phyloP scores from a whole-genome alignment of 1,140 invertebrate genomes.

The Dinothrombium tinctorium region DNA sequence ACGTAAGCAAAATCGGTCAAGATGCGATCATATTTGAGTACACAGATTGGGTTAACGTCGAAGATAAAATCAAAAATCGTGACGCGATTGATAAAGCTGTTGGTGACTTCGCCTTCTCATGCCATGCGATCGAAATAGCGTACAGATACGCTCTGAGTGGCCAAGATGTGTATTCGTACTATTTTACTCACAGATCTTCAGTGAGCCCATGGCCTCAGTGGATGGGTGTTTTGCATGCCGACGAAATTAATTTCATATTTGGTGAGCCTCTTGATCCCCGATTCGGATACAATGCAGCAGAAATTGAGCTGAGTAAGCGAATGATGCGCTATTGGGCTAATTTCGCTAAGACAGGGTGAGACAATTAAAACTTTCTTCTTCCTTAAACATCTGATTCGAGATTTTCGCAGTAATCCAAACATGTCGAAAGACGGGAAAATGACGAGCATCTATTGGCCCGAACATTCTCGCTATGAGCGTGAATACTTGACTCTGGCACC shows the following conservation, averaged over 20 bases:
- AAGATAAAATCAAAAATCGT: constrained; percentile 55
- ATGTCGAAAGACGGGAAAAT: too few species aligned
- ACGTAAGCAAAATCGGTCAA: too few species aligned
- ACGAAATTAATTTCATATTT: constrained; percentile 85
- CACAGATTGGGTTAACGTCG: constrained; percentile 66
- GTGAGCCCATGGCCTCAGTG: constrained; percentile 76
- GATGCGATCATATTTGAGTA: constrained; percentile 61
- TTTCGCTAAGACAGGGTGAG: constrained; percentile 76
- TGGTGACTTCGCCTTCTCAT: constrained; percentile 91
- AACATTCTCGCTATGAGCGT: constrained; percentile 49
- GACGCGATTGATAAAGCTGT: constrained; percentile 75
- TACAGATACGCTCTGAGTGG: constrained; percentile 60
- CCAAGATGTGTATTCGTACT: constrained; percentile 81
- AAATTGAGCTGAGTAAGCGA: constrained; percentile 49
- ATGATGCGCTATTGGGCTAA: constrained; percentile 91
- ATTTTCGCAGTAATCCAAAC: too few species aligned
- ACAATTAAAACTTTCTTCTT: constrained; percentile 6
- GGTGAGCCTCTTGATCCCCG: constrained; percentile 62
- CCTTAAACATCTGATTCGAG: not conserved
- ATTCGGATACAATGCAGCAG: constrained; percentile 48
- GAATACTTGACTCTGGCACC: constrained; percentile 62
- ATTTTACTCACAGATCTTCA: constrained; percentile 64
- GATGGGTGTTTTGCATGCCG: constrained; percentile 86
- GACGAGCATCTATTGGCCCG: constrained; percentile 46
- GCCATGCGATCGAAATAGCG: constrained; percentile 70